Conservation (phyloP, 2,888 invertebrate genomes). For the Nematopogon swammerdamellus region DNA sequence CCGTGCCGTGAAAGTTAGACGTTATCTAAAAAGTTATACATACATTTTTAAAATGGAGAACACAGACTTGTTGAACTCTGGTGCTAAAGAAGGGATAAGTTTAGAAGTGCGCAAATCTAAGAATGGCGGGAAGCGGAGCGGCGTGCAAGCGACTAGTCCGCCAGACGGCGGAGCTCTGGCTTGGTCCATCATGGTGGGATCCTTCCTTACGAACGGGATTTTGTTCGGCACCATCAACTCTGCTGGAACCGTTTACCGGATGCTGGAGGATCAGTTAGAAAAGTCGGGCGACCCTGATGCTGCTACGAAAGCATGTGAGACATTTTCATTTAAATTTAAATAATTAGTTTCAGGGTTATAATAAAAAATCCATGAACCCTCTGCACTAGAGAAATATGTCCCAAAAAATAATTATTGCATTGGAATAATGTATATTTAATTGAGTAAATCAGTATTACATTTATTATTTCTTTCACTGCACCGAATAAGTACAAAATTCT, state of each 20-base stretch:
- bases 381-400: too few species aligned
- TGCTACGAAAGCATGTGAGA: slow-evolving; percentile 80
- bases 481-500: too few species aligned
- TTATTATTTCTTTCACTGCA: too few species aligned
- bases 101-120: slow-evolving; percentile 17
- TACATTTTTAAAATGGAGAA: too few species aligned
- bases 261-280: slow-evolving; percentile 62
- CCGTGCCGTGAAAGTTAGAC: too few species aligned
- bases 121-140: slow-evolving; percentile 20
- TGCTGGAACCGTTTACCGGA: slow-evolving; percentile 75
- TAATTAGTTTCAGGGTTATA: background rate
- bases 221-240: slow-evolving; percentile 90
- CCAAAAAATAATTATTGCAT: too few species aligned
- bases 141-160: slow-evolving; percentile 32
- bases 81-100: slow-evolving; percentile 8
- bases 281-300: slow-evolving; percentile 66
- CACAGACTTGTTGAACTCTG: slow-evolving; percentile 25
- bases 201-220: slow-evolving; percentile 86
- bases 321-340: too few species aligned
- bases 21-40: too few species aligned
- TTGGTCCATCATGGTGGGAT: slow-evolving; percentile 78
- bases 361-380: too few species aligned
- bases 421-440: too few species aligned
- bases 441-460: too few species aligned
- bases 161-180: slow-evolving; percentile 79